phyloP scores from a whole-genome alignment of 2,888 invertebrate species.

The Eurytoma adleriae region DNA sequence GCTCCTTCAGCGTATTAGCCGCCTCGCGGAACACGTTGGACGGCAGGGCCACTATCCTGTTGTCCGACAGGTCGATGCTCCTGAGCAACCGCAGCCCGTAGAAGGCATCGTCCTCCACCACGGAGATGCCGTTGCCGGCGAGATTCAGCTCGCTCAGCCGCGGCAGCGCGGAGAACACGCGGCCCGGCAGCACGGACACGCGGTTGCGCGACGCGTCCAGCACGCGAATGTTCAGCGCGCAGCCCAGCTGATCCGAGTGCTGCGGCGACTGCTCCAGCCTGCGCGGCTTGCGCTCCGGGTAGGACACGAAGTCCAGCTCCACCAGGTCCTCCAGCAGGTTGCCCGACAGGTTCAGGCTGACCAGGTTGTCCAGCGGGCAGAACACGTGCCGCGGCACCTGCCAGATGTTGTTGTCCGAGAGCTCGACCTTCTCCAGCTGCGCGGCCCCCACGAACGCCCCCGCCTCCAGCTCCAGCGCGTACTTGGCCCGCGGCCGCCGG shows the following conservation, averaged over 20 bases:
- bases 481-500: conserved; percentile 65
- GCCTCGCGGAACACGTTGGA: conserved; percentile 90
- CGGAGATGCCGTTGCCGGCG: conserved; percentile 92
- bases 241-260: conserved; percentile 77
- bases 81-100: conserved; percentile 88
- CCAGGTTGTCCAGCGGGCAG: conserved; percentile 88
- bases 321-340: conserved; percentile 92
- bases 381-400: conserved; percentile 91
- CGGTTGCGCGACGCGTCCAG: conserved; percentile 91
- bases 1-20: conserved; percentile 88
- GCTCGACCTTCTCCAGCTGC: conserved; percentile 89
- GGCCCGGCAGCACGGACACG: conserved; percentile 88
- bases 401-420: conserved; percentile 94
- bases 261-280: conserved; percentile 77
- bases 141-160: conserved; percentile 88
- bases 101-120: conserved; percentile 90
- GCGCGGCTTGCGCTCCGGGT: conserved; percentile 76
- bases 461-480: conserved; percentile 88
- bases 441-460: conserved; percentile 87
- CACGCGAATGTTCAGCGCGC: conserved; percentile 85
- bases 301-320: conserved; percentile 89
- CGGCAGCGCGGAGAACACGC: conserved; percentile 88
- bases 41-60: conserved; percentile 92
- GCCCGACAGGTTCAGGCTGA: conserved; percentile 89
- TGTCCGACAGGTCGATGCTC: conserved; percentile 92